Evolutionary conservation across 92 coral and sea anemone species (phyloP).

Genomic region (Hydrozoanthus gracilis): DNA sequence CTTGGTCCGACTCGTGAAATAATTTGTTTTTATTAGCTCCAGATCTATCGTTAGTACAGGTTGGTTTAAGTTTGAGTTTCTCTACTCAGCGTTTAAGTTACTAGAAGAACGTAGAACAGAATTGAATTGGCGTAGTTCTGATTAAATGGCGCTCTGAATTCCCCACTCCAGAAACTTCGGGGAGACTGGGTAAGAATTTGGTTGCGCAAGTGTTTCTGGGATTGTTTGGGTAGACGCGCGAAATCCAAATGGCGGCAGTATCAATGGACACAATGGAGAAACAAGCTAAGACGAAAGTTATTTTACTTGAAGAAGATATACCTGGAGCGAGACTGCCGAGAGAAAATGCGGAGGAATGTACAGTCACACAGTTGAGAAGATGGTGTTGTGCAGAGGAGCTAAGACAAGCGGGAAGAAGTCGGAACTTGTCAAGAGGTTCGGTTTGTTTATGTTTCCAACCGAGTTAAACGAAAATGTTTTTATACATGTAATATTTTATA

Average conservation of each 20-base stretch:
- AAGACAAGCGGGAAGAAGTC: conserved; percentile 1
- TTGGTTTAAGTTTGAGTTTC: no score
- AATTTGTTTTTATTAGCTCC: no score
- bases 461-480: neutral
- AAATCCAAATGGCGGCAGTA: conserved; percentile 24
- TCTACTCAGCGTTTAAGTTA: no score
- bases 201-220: conserved; percentile 27
- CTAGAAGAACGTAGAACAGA: no score
- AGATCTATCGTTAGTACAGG: no score
- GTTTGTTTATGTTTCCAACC: neutral
- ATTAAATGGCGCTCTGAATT: no score
- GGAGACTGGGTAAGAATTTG: conserved; percentile 36
- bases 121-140: no score
- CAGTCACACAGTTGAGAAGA: conserved; percentile 13
- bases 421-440: conserved; percentile 10
- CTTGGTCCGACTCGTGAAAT: no score
- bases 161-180: conserved; percentile 14
- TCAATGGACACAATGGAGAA: neutral
- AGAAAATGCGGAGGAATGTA: neutral
- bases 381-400: conserved; percentile 16
- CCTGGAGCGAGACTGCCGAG: conserved; percentile 7
- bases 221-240: conserved; percentile 10
- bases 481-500: neutral
- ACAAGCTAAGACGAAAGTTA: conserved; percentile 16
- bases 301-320: conserved; percentile 13